These are phyloP conservation scores for Catocala sponsa DNA, from an alignment of 2,888 invertebrate species.

Conservation along the genomic window DNA sequence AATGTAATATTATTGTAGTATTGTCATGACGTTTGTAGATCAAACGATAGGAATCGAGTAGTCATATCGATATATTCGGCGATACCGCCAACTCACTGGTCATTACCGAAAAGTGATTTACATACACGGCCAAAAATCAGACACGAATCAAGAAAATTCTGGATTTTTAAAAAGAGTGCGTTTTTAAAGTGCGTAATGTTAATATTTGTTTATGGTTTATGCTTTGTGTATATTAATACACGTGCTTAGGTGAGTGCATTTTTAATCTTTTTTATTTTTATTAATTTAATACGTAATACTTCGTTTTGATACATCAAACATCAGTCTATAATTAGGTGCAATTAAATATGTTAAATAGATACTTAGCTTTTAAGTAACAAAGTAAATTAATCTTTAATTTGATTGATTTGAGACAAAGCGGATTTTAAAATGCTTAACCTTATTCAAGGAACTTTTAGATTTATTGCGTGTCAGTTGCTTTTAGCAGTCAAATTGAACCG, in stretches of 20 bases:
- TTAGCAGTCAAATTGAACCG: too few relatives aligned
- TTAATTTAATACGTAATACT: too few relatives aligned
- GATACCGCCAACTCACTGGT: conserved; percentile 26
- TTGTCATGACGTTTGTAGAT: conserved; percentile 38
- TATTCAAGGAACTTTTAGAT: too few relatives aligned
- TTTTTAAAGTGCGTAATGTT: not conserved
- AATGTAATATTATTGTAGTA: conserved; percentile 23
- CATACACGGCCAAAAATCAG: conserved; percentile 14
- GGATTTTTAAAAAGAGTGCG: not conserved
- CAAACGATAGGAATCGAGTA: conserved; percentile 32
- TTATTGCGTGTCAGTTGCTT: too few relatives aligned
- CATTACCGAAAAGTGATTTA: conserved; percentile 24
- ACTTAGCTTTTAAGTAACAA: too few relatives aligned
- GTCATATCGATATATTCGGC: conserved; percentile 35
- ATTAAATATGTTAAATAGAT: too few relatives aligned
- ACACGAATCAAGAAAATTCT: not conserved
- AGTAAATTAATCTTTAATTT: too few relatives aligned
- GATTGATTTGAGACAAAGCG: too few relatives aligned
- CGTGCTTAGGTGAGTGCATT: conserved; percentile 2
- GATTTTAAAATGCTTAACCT: too few relatives aligned
- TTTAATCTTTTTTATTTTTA: too few relatives aligned
- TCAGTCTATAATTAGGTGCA: too few relatives aligned
- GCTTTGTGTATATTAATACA: not conserved
- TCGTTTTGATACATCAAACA: too few relatives aligned
- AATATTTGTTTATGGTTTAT: not conserved